Percentiles rank a stretch among this genome's conserved stretches.
Evolutionary conservation across 2,888 invertebrate species (phyloP).

Genomic region (Coleophora flavipennella): DNA sequence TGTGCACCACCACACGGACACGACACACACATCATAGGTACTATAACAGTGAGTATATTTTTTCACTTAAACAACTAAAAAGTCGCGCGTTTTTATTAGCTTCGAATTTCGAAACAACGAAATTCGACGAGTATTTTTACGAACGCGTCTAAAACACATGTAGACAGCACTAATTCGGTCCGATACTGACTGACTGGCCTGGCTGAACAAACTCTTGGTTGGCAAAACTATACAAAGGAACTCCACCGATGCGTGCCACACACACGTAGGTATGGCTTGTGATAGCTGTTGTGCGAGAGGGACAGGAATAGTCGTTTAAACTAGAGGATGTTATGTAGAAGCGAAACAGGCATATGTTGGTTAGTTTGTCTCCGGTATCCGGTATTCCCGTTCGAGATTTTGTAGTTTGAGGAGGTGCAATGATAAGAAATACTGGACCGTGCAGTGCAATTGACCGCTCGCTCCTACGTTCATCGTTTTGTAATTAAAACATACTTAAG

Average conservation of each 20-base stretch:
- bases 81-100: constrained; percentile 12
- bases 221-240: constrained; percentile 43
- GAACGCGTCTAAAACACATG: constrained; percentile 37
- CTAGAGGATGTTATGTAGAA: constrained; percentile 18
- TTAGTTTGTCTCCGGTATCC: constrained; percentile 36
- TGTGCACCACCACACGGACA: constrained; percentile 29
- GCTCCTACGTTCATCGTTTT: background rate
- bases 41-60: too few species aligned
- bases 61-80: constrained; percentile 14
- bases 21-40: constrained; percentile 32
- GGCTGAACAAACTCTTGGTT: constrained; percentile 36
- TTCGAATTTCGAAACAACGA: constrained; percentile 19
- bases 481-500: too few species aligned
- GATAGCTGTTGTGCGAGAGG: constrained; percentile 22
- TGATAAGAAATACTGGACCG: constrained; percentile 32
- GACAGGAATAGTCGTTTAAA: constrained; percentile 25
- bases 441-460: constrained; percentile 43
- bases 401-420: constrained; percentile 36
- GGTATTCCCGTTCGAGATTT: constrained; percentile 62
- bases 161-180: constrained; percentile 37
- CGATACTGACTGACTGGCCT: constrained; percentile 24
- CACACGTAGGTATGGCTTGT: constrained; percentile 23
- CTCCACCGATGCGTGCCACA: constrained; percentile 38
- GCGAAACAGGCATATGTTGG: constrained; percentile 32
- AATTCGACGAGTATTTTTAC: constrained; percentile 32